These are phyloP conservation scores for Rhynchonycteris naso DNA, from an alignment of 2,797 vertebrate species.

Conservation along the genomic window DNA sequence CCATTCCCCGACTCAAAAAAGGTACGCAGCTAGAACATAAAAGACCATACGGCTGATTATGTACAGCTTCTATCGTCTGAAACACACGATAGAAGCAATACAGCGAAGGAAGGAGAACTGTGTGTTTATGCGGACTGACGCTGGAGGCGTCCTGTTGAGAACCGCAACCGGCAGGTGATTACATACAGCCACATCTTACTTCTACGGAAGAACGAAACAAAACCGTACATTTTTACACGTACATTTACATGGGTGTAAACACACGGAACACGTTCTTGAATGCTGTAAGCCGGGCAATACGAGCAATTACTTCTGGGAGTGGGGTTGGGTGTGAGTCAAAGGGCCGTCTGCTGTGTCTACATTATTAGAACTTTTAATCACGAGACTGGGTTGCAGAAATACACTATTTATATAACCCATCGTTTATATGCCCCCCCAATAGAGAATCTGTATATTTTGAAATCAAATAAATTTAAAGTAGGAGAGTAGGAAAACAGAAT, in stretches of 20 bases:
- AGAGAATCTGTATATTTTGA: not conserved
- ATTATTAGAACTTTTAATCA: not conserved
- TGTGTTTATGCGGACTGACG: not conserved
- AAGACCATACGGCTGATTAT: no score
- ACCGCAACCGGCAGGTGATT: not conserved
- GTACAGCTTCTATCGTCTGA: not conserved
- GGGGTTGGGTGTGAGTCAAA: not conserved
- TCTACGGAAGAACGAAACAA: conserved; percentile 12
- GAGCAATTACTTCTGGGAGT: not conserved
- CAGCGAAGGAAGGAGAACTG: not conserved
- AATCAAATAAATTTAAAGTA: not conserved
- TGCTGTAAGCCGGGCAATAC: not conserved
- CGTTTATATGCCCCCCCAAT: not conserved
- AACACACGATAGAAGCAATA: not conserved
- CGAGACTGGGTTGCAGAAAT: not conserved
- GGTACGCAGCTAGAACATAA: no score
- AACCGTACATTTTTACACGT: not conserved
- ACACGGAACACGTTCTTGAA: not conserved
- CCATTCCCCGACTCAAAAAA: accelerated
- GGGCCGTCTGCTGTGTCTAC: not conserved
- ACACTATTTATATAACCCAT: not conserved
- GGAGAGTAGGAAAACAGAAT: not conserved
- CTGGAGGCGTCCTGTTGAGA: not conserved
- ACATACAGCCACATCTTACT: not conserved
- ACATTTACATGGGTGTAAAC: not conserved